Evolutionary conservation across 2,797 vertebrate species (phyloP), one percentile per base, ranked within the genome.

Genomic region (Remorina albescens): DNA sequence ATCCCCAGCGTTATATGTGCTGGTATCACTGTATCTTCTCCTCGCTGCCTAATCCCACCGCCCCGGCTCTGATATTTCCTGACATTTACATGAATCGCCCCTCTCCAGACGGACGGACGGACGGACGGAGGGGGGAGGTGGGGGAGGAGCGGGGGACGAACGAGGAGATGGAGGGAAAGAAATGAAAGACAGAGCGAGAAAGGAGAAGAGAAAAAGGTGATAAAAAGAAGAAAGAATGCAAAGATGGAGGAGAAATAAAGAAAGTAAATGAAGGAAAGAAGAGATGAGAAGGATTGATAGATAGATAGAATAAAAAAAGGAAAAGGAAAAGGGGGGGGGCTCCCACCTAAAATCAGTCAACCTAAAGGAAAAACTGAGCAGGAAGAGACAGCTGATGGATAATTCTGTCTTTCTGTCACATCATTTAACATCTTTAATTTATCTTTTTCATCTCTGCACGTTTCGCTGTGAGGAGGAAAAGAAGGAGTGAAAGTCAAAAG

Each of bases 21-120:
- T 77, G 82, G 72, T 86, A 87, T 90, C 84, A 82, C 57, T 83
- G 86, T 80, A 86, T 88, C 88, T 86, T 76, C 71, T 80, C 51
- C 63, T 80, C 63, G 54, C 58, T 9, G 13, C 54, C 82, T 91
- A 92, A 93, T 90, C 91, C 89, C 85, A 61, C 62, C 62, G 85
- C 78, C 80, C 76, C 62, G 16, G 26, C 84, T 89, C 72, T 91
- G 88, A 91, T 90, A 91, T 91, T 92, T 88, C 76, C 70, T 93
- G 92, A 92, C 92, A 93, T 93, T 93, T 92, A 90, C 89, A 89
- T 90, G 86, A 89, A 90, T 86, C 71, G 21, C 62, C 50, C 53
- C 78, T 83, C 79, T 76, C 16, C 68, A 78, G 78, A 78, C 64
- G n/a, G 75, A 86, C 3, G 9, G 61, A 76, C 2, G 2, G 61